Percentiles rank a stretch among this genome's conserved stretches.
Evolutionary conservation across 2,797 vertebrate genomes (phyloP).

Genomic region (Lacerta agilis): DNA sequence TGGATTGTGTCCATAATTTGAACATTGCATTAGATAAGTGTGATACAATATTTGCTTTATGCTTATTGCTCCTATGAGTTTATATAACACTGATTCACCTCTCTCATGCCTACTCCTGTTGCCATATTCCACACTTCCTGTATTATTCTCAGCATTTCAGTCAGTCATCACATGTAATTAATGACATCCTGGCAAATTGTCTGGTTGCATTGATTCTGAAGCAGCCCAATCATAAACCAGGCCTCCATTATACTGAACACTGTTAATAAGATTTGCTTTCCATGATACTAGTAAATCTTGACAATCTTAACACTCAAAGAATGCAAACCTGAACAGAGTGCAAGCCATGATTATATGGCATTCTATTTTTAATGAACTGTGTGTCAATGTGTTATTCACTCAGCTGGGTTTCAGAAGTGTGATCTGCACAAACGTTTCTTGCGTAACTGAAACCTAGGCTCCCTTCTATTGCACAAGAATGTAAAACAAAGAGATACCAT

Average conservation of each 20-base stretch:
- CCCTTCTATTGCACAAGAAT: background rate
- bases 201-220: background rate
- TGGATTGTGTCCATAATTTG: background rate
- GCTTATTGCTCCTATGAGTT: background rate
- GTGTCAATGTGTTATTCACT: background rate
- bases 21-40: background rate
- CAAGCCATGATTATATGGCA: background rate
- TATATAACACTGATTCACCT: constrained; percentile 8
- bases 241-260: background rate
- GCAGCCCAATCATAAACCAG: background rate
- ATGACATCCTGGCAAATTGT: background rate
- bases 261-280: background rate
- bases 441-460: background rate
- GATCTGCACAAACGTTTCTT: background rate
- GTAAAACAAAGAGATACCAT: constrained; percentile 5
- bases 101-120: background rate
- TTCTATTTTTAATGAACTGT: background rate
- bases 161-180: background rate
- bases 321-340: background rate
- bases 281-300: background rate
- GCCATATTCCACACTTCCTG: background rate
- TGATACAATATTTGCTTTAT: background rate
- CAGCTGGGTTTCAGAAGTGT: background rate
- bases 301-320: background rate
- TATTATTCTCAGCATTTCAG: background rate